Percentiles rank a stretch among this genome's conserved stretches.
Conservation (phyloP, 2,113 vertebrate genomes). For the Microcebus murinus region DNA sequence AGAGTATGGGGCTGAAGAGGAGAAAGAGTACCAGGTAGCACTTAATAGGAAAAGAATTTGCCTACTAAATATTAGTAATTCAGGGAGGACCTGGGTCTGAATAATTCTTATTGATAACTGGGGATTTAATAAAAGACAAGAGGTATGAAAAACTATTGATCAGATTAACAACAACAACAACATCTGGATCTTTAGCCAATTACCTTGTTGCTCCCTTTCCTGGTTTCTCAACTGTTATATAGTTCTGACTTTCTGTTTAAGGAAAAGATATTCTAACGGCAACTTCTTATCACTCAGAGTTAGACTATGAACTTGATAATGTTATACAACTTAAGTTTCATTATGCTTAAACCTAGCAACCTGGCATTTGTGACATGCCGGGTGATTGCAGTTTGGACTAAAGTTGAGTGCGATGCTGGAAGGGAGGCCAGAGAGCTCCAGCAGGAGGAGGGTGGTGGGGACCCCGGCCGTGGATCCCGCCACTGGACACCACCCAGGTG, state of each 20-base stretch:
- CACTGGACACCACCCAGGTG: background rate
- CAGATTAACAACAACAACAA: background rate
- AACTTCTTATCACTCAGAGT: background rate
- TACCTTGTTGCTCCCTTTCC: background rate
- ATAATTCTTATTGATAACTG: background rate
- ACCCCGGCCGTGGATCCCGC: background rate
- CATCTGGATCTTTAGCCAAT: background rate
- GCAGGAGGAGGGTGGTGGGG: background rate
- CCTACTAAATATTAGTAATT: background rate
- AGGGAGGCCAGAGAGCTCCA: background rate
- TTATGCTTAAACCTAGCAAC: background rate
- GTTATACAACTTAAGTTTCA: background rate
- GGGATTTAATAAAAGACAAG: background rate
- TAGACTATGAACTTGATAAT: background rate
- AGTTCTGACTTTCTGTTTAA: constrained; percentile 31
- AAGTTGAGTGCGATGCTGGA: background rate
- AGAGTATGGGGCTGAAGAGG: background rate
- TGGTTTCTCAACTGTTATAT: background rate
- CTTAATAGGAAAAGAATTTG: background rate
- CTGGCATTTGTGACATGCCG: background rate
- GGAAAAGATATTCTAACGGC: background rate
- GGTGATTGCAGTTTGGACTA: background rate
- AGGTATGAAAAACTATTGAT: background rate
- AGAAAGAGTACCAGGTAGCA: background rate
- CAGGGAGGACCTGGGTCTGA: background rate